These are phyloP conservation scores for Lepilemur ruficaudatus DNA, from an alignment of 2,797 vertebrate species.

Conservation along the genomic window DNA sequence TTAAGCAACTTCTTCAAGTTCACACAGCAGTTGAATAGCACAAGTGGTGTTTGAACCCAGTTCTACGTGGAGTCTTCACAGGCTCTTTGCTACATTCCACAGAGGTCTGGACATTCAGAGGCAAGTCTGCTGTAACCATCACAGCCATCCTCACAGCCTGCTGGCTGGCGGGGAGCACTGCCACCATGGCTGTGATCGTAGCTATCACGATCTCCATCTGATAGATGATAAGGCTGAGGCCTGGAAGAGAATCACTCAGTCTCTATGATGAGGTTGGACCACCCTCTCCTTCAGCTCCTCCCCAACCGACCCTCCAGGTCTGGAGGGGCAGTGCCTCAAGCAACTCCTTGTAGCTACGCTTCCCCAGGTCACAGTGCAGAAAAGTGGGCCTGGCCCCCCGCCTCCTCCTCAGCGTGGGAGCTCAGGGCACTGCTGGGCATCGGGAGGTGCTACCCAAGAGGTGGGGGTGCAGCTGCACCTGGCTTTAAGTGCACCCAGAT, in stretches of 20 bases:
- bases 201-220: background rate
- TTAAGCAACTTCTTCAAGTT: background rate
- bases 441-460: background rate
- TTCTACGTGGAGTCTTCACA: background rate
- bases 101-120: background rate
- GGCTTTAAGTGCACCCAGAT: background rate
- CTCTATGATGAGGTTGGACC: background rate
- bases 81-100: background rate
- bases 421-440: background rate
- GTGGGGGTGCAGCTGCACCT: too few species aligned
- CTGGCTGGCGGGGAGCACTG: background rate
- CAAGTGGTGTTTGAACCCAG: background rate
- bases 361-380: background rate
- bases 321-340: too few species aligned
- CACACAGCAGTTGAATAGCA: background rate
- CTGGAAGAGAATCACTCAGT: background rate
- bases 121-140: too few species aligned
- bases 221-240: background rate
- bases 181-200: background rate
- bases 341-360: background rate
- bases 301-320: background rate
- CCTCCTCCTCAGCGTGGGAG: background rate
- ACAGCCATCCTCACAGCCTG: background rate
- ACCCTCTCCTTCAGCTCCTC: background rate
- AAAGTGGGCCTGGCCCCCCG: background rate